A percentile compares a stretch with the other conserved stretches of the same genome.
These are phyloP conservation scores for Leptopilina syphax DNA, from an alignment of 2,888 invertebrate genomes.

Conservation along the genomic window DNA sequence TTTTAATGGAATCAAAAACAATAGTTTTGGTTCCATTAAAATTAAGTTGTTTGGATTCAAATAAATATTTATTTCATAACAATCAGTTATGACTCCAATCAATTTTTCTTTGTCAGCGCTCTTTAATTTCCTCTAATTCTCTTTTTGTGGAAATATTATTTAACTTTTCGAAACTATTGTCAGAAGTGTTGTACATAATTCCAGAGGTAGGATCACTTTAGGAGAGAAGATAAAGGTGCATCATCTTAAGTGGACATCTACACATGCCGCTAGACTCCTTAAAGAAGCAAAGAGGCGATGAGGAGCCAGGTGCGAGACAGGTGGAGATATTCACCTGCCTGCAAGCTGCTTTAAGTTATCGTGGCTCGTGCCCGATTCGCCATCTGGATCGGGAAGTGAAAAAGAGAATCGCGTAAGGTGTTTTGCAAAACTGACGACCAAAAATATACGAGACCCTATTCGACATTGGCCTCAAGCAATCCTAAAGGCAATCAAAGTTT, in stretches of 20 bases:
- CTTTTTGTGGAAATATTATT: too few relatives aligned
- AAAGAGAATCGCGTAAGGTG: slow-evolving; percentile 50
- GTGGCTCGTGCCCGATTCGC: slow-evolving; percentile 65
- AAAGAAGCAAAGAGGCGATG: slow-evolving; percentile 37
- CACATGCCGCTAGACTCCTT: slow-evolving; percentile 51
- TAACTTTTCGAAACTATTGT: too few relatives aligned
- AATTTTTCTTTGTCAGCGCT: too few relatives aligned
- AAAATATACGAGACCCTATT: slow-evolving; percentile 39
- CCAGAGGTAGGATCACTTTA: too few relatives aligned
- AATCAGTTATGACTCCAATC: too few relatives aligned
- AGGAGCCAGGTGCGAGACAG: slow-evolving; percentile 72
- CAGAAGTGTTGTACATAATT: too few relatives aligned
- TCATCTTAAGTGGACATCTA: slow-evolving; percentile 37
- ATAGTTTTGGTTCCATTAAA: too few relatives aligned
- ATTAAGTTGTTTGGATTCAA: too few relatives aligned
- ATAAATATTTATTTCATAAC: too few relatives aligned
- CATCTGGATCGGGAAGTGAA: slow-evolving; percentile 64
- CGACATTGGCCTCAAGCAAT: too few relatives aligned
- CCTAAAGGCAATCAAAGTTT: slow-evolving; percentile 36
- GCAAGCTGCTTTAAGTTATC: slow-evolving; percentile 68
- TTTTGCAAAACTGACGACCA: slow-evolving; percentile 33
- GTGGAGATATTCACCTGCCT: slow-evolving; percentile 72
- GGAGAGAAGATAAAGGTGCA: not conserved
- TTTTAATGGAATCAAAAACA: too few relatives aligned
- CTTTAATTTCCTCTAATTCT: too few relatives aligned